Conservation (phyloP, 1,140 invertebrate species). For the Lepidurus arcticus region DNA sequence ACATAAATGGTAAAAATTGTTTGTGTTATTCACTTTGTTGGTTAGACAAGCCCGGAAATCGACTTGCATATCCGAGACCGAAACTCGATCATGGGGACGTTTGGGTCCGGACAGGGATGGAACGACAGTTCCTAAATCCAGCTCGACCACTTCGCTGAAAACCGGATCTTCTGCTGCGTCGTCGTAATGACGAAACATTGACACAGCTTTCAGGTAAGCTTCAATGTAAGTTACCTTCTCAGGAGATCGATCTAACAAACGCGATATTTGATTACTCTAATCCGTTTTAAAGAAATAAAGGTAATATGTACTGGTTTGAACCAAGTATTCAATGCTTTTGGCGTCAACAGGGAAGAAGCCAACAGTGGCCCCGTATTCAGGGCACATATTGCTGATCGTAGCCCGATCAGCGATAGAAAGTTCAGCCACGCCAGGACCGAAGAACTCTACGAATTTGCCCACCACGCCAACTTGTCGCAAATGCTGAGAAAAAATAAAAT, state of each 20-base stretch:
- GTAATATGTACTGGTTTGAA: slow-evolving; percentile 70
- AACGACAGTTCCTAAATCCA: slow-evolving; percentile 83
- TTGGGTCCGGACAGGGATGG: slow-evolving; percentile 95
- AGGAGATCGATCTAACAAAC: slow-evolving; percentile 64
- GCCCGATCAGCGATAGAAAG: slow-evolving; percentile 92
- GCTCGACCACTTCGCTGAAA: slow-evolving; percentile 76
- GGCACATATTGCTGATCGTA: slow-evolving; percentile 95
- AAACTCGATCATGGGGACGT: slow-evolving; percentile 89
- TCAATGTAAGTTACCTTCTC: slow-evolving; percentile 78
- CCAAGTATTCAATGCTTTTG: slow-evolving; percentile 74
- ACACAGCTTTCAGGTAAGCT: slow-evolving; percentile 70
- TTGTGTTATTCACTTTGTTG: slow-evolving; percentile 66
- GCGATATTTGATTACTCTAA: slow-evolving; percentile 31
- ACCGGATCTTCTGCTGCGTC: slow-evolving; percentile 72
- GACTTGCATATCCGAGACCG: slow-evolving; percentile 79
- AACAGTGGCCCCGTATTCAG: slow-evolving; percentile 94
- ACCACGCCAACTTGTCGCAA: slow-evolving; percentile 89
- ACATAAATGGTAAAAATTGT: slow-evolving; percentile 5
- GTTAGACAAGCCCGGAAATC: slow-evolving; percentile 82
- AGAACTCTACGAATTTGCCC: slow-evolving; percentile 98
- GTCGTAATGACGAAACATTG: slow-evolving; percentile 78
- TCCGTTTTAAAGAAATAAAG: slow-evolving; percentile 12
- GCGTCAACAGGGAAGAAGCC: slow-evolving; percentile 93
- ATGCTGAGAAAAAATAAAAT: slow-evolving; percentile 55
- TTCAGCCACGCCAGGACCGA: slow-evolving; percentile 80